phyloP scores from a whole-genome alignment of 1,140 invertebrate species.

The Glossosoma conforme region DNA sequence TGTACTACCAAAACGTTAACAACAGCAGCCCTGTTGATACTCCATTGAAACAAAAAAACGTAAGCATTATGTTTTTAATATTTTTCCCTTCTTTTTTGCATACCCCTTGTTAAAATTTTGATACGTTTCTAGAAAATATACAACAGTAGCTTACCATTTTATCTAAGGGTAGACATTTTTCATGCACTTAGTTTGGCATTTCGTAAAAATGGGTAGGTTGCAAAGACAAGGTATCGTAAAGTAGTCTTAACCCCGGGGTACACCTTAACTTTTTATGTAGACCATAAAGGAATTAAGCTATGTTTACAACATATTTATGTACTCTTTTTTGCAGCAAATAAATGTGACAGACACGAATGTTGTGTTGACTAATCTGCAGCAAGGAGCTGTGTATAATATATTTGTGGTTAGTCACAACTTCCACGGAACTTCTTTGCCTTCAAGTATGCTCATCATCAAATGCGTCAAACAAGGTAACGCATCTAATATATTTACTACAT shows the following conservation, averaged over 20 bases:
- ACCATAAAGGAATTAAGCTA: not conserved
- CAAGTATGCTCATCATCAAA: conserved; percentile 72
- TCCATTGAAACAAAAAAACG: conserved; percentile 58
- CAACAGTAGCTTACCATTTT: too few species aligned
- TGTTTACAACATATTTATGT: not conserved
- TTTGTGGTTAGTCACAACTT: conserved; percentile 70
- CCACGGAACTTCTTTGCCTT: conserved; percentile 71
- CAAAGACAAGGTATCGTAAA: too few species aligned
- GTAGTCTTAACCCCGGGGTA: too few species aligned
- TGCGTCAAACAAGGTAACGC: conserved; percentile 40
- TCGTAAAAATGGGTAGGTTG: too few species aligned
- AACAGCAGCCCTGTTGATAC: conserved; percentile 59
- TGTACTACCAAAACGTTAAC: conserved; percentile 71
- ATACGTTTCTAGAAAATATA: too few species aligned
- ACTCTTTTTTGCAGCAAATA: conserved; percentile 52
- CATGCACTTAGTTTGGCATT: too few species aligned
- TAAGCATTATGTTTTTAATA: conserved; percentile 38
- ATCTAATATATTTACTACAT: too few species aligned
- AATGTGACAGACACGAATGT: conserved; percentile 60
- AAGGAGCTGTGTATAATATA: conserved; percentile 64
- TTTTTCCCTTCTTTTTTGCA: not conserved
- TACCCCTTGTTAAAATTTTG: too few species aligned
- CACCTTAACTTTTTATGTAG: too few species aligned
- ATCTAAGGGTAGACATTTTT: too few species aligned
- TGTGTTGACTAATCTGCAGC: conserved; percentile 57